Evolutionary conservation across 2,797 vertebrate species (phyloP).

Genomic region (Crocodylus rhombifer): DNA sequence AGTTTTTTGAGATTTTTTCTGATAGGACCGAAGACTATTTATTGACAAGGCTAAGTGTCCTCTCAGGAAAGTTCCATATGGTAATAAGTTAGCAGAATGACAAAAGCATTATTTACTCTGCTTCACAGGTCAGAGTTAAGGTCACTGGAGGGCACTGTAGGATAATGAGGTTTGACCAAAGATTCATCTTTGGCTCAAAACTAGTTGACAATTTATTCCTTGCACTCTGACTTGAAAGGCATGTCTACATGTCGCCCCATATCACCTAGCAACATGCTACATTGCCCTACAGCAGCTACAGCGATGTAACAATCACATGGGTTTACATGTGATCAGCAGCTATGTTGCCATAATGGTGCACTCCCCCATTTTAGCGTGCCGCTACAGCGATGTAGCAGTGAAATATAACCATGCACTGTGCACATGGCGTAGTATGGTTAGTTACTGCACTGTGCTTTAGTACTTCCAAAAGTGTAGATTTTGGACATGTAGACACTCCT

Average conservation of each 20-base stretch:
- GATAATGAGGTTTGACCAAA: conserved; percentile 46
- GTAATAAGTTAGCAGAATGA: conserved; percentile 8
- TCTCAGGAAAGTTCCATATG: not conserved
- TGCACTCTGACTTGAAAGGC: conserved; percentile 29
- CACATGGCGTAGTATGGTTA: too few relatives aligned
- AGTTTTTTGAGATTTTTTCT: conserved; percentile 44
- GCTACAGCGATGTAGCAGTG: too few relatives aligned
- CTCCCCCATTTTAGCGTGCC: too few relatives aligned
- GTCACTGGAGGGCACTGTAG: not conserved
- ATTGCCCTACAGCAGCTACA: too few relatives aligned
- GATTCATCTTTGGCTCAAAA: conserved; percentile 17
- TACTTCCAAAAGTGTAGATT: too few relatives aligned
- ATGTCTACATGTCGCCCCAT: too few relatives aligned
- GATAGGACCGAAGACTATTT: not conserved
- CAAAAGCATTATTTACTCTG: conserved; percentile 28
- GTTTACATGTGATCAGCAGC: too few relatives aligned
- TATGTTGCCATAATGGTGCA: too few relatives aligned
- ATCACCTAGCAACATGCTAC: too few relatives aligned
- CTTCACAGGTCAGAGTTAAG: not conserved
- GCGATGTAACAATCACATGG: too few relatives aligned
- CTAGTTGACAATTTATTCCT: conserved; percentile 46
- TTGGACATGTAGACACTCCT: not conserved
- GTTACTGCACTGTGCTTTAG: too few relatives aligned
- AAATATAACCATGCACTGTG: too few relatives aligned
- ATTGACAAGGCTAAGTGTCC: not conserved